Percentiles rank a stretch among this genome's conserved stretches.
Evolutionary conservation across 2,888 invertebrate species (phyloP).

Genomic region (Meghimatium bilineatum): DNA sequence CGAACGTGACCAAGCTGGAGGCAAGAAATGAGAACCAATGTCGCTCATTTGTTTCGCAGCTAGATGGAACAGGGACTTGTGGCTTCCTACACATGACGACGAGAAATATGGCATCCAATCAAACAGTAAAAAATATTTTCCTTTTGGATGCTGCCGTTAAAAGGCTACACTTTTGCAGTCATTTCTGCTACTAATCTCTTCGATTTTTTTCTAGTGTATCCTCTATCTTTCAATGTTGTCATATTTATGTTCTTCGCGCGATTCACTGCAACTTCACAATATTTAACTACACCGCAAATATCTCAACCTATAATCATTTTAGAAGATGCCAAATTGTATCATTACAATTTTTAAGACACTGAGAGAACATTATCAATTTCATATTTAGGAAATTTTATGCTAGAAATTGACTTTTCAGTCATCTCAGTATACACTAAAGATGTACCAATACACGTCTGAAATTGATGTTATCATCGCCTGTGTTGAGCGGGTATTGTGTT

Average conservation of each 20-base stretch:
- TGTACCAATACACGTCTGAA: too few species aligned
- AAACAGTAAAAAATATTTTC: neutral
- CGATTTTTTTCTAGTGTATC: neutral
- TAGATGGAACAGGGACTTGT: neutral
- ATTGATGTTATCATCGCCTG: too few species aligned
- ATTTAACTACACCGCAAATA: neutral
- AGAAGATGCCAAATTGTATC: neutral
- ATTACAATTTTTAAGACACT: too few species aligned
- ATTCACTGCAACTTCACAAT: neutral
- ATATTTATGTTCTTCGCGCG: neutral
- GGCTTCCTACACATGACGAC: neutral
- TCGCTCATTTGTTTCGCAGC: constrained; percentile 80
- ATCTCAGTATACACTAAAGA: too few species aligned
- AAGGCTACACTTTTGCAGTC: neutral
- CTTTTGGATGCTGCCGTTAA: neutral
- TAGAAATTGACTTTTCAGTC: too few species aligned
- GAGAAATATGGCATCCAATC: neutral
- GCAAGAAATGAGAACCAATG: constrained; percentile 91
- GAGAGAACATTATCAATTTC: too few species aligned
- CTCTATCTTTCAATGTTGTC: neutral
- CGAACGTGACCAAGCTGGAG: constrained; percentile 96
- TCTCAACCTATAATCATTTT: neutral
- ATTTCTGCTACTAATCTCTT: neutral
- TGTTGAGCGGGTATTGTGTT: too few species aligned
- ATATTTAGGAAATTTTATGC: too few species aligned